Percentiles rank a stretch among this genome's conserved stretches.
Evolutionary conservation across 2,797 vertebrate genomes (phyloP).

Genomic region (Acrossocheilus fasciatus): DNA sequence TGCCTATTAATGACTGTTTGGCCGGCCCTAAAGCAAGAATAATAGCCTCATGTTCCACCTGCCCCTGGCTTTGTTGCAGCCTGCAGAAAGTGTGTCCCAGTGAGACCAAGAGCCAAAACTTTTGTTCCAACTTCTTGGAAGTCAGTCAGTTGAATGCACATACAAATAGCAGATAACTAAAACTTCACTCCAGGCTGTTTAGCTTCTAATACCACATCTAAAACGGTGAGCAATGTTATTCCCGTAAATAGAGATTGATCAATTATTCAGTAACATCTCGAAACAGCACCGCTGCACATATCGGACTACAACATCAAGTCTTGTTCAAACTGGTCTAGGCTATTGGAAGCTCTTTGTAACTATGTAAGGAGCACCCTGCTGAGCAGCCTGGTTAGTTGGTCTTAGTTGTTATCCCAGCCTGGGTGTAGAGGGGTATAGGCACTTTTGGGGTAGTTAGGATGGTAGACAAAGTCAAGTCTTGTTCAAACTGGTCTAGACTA

Average conservation of each 20-base stretch:
- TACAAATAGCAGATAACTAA: not conserved
- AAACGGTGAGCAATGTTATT: constrained; percentile 3
- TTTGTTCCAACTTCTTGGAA: not conserved
- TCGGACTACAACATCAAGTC: constrained; percentile 1
- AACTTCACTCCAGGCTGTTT: not conserved
- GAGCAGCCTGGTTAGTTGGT: not conserved
- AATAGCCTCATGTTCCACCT: constrained; percentile 72
- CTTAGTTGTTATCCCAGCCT: not conserved
- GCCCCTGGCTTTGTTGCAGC: constrained; percentile 62
- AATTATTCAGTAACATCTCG: not conserved
- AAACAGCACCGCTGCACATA: not conserved
- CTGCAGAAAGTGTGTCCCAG: constrained; percentile 3
- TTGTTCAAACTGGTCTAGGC: not conserved
- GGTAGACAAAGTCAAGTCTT: not conserved
- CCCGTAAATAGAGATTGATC: not conserved
- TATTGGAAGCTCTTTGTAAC: not conserved
- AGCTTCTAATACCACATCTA: not conserved
- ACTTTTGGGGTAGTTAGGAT: not conserved
- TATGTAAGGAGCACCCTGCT: not conserved
- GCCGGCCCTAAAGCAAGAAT: constrained; percentile 56
- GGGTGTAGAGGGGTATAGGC: not conserved
- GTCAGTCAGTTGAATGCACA: not conserved
- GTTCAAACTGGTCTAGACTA: not conserved
- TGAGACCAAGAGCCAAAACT: constrained; percentile 21
- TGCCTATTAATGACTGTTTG: constrained; percentile 65